Base-by-base conservation (phyloP, 2,888 invertebrate genomes). In the Lepidonotus clava region DNA sequence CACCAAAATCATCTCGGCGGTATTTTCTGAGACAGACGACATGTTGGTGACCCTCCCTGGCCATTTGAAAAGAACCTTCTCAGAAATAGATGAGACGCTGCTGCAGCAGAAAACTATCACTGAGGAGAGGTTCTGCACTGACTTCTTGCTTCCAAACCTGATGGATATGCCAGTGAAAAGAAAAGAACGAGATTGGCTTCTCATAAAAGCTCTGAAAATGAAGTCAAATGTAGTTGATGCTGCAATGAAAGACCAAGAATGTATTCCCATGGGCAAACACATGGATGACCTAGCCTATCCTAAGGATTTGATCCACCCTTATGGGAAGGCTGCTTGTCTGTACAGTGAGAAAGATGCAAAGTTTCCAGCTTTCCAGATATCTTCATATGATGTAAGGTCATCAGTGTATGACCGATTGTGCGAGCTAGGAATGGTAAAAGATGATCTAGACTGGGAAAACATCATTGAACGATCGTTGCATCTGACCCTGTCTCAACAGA, bases 401-500 rank as follows among this genome's bases (percentile, higher is more conserved):
- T n/a, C n/a, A n/a, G 28, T 28, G 6, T 32, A 32, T 46, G 28
- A 24, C 1, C 41, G 18, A 32, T 32, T 80, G 14, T 18, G 1
- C 11, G 24, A 41, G 32, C 46, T 80, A 4, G 80, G 80, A 80
- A 80, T 80, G 80, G 51, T 51, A 11, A 46, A 8, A 1, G 80
- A 80, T 24, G n/a, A 46, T 5, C 41, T 80, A 0, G 18, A 28
- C 1, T 46, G 41, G 80, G 18, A 24, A 46, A 46, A 80, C 28
- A 46, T 80, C 28, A 6, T 51, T 11, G 46, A 80, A 51, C n/a
- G 41, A 6, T 41, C 80, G 32, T 11, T 1, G 14, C 28, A 1
- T 28, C 24, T 80, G 0, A 11, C n/a, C n/a, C n/a, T n/a, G n/a
- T n/a, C n/a, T n/a, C n/a, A n/a, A n/a, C n/a, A n/a, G n/a, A n/a